Evolutionary conservation across 2,113 vertebrate species (phyloP), one percentile per base, ranked within the genome.

Genomic region (Tenebrosternarchus preto): DNA sequence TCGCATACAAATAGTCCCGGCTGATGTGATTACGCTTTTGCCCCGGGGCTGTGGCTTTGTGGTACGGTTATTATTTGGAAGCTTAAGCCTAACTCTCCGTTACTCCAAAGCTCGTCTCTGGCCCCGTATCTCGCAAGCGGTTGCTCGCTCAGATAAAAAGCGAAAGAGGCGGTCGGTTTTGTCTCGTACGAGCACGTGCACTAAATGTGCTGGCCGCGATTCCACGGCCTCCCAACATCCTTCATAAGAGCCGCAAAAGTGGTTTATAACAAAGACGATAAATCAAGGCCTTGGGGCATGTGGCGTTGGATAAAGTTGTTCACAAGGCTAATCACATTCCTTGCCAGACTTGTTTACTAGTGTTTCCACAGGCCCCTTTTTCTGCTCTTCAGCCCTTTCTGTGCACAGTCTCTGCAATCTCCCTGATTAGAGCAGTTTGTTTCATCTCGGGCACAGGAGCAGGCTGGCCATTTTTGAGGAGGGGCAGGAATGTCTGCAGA

Each of bases 341-440:
- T 76, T 83, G 59, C 57, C 60, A 55, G 60, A 72, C 53, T 73
- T 63, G 57, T 59, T 82, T 76, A 76, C 43, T 59, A n/a, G 24
- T 74, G 60, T 33, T 80, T 63, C 72, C 77, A 76, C 75, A 31
- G 53, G 50, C 59, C 29, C 1, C 76, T 71, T 55, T 27, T 77
- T 72, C 27, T 84, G 83, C 67, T 83, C 84, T 79, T 78, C 83
- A 82, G 31, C 73, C 82, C 73, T 64, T 39, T 73, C 57, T 59
- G 1, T 15, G 15, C 15, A 12, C 25, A 64, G 71, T 43, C 68
- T 43, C 68, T 39, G 29, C 61, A 83, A 73, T 83, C 79, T 76
- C 53, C 67, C 61, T 86, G 85, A 84, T 86, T 84, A 82, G 80
- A 75, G 43, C 53, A 24, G 29, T 77, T n/a, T 36, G 67, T 80